phyloP scores from a whole-genome alignment of 2,797 vertebrate species.

The Falco biarmicus region DNA sequence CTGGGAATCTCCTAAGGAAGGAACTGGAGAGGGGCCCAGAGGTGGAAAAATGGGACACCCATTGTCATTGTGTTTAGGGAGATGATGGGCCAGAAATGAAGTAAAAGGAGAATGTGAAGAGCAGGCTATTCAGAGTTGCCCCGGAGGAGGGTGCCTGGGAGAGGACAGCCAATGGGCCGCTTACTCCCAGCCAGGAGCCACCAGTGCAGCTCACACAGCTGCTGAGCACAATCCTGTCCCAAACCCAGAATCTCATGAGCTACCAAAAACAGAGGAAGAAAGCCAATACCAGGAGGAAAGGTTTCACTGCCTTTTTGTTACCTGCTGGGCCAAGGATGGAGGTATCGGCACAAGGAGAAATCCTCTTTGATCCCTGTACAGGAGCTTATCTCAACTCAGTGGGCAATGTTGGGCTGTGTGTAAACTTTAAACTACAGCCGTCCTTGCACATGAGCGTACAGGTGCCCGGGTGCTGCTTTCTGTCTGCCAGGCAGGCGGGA shows the following conservation, averaged over 20 bases:
- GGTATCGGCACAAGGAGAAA: background rate
- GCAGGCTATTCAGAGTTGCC: background rate
- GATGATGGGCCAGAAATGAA: background rate
- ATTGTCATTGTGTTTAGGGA: background rate
- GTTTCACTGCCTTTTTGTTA: background rate
- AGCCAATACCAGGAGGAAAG: background rate
- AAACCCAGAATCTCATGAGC: background rate
- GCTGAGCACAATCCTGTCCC: background rate
- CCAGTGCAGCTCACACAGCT: background rate
- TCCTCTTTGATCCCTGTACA: background rate
- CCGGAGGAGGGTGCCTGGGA: background rate
- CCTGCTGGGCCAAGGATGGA: background rate
- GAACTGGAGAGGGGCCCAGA: background rate
- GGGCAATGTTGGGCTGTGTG: background rate
- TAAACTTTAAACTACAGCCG: background rate
- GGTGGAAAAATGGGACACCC: background rate
- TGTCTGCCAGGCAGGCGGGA: background rate
- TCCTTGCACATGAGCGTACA: background rate
- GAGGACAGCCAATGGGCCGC: fast-evolving
- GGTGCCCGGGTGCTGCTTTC: background rate
- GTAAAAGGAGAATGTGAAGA: background rate
- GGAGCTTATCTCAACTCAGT: background rate
- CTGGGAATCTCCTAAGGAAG: background rate
- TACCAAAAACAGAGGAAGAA: background rate
- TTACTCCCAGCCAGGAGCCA: background rate